Evolutionary conservation across 2,113 vertebrate species (phyloP).

Genomic region (Dinomys branickii): DNA sequence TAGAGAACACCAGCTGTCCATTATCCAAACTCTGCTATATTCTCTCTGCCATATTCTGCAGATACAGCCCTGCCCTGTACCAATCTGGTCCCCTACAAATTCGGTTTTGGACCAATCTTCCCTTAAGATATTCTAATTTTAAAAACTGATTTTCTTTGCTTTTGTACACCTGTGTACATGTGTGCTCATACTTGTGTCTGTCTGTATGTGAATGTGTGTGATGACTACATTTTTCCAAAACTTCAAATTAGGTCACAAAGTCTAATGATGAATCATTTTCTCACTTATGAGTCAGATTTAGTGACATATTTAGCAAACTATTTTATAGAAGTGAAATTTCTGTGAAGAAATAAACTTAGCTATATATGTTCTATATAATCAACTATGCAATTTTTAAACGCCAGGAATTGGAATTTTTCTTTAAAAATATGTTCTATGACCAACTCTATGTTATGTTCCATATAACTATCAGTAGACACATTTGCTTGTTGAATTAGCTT

Average conservation of each 20-base stretch:
- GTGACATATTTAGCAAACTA: background rate
- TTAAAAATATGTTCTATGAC: background rate
- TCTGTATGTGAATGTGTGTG: too few relatives aligned
- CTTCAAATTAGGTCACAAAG: background rate
- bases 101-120: background rate
- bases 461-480: background rate
- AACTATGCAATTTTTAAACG: background rate
- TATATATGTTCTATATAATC: background rate
- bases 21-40: background rate
- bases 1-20: too few relatives aligned
- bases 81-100: background rate
- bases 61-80: background rate
- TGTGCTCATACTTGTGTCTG: background rate
- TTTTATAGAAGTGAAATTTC: constrained; percentile 25
- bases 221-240: background rate
- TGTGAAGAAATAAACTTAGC: background rate
- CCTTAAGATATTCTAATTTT: background rate
- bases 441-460: background rate
- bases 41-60: background rate
- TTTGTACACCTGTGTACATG: background rate
- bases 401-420: background rate
- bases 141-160: background rate
- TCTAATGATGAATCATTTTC: constrained; percentile 16
- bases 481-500: background rate
- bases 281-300: background rate